Evolutionary conservation across 2,113 vertebrate species (phyloP).

Genomic region (Gasterosteus nipponicus): DNA sequence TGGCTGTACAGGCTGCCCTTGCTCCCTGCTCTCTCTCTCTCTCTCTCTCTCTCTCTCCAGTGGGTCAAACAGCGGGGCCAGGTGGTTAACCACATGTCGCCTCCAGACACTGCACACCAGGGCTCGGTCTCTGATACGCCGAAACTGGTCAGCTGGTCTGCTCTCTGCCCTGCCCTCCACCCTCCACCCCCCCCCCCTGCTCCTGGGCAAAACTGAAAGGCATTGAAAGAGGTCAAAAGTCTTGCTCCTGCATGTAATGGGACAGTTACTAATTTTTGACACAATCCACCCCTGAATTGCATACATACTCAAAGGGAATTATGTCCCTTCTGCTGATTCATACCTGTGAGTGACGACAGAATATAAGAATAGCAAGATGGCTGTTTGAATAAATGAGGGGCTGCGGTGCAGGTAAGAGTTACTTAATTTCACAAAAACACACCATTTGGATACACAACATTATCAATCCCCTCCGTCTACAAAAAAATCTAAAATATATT

Average conservation of each 20-base stretch:
- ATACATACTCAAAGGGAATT: constrained; percentile 15
- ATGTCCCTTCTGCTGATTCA: not conserved
- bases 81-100: constrained; percentile 81
- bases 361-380: constrained; percentile 17
- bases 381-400: not conserved
- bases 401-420: constrained; percentile 3
- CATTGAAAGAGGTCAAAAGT: constrained; percentile 73
- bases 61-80: constrained; percentile 77
- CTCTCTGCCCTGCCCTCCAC: constrained; percentile 72
- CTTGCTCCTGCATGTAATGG: constrained; percentile 65
- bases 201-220: constrained; percentile 60
- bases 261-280: constrained; percentile 58
- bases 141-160: constrained; percentile 71
- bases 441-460: constrained; percentile 23
- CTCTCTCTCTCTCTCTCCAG: constrained; percentile 59
- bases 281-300: constrained; percentile 28
- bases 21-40: constrained; percentile 39
- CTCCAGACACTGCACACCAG: constrained; percentile 72
- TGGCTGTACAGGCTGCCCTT: constrained; percentile 76
- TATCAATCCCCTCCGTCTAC: constrained; percentile 33
- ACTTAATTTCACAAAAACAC: constrained; percentile 19
- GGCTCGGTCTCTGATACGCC: constrained; percentile 64
- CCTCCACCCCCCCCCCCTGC: constrained; percentile 45
- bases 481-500: constrained; percentile 45
- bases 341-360: not conserved